Percentiles rank a stretch among this genome's conserved stretches.
These are phyloP conservation scores for Hydriomena furcata DNA, from an alignment of 2,888 invertebrate species.

Conservation along the genomic window DNA sequence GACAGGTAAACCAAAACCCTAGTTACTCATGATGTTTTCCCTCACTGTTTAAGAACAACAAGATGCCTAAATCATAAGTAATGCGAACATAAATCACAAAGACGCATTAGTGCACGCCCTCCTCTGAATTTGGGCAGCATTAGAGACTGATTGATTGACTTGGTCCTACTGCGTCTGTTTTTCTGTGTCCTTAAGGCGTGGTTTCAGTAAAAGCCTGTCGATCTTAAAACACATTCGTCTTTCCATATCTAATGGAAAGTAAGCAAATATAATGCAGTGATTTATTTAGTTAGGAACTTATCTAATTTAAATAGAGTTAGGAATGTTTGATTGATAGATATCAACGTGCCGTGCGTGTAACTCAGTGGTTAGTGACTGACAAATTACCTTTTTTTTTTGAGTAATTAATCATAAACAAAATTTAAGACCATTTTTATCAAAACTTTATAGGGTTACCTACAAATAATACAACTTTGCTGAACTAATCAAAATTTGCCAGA, in stretches of 20 bases:
- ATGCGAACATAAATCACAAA: conserved; percentile 2
- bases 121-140: background rate
- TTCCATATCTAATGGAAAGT: conserved; percentile 3
- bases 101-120: conserved; percentile 1
- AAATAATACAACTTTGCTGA: too few relatives aligned
- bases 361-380: too few relatives aligned
- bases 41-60: background rate
- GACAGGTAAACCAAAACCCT: too few relatives aligned
- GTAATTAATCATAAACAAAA: too few relatives aligned
- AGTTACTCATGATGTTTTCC: background rate
- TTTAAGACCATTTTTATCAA: too few relatives aligned
- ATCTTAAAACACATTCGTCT: conserved; percentile 7
- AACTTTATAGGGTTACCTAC: too few relatives aligned
- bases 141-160: background rate
- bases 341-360: too few relatives aligned
- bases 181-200: conserved; percentile 6
- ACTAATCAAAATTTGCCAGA: too few relatives aligned
- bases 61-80: background rate
- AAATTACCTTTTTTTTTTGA: too few relatives aligned
- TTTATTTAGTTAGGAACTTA: background rate
- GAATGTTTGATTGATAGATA: too few relatives aligned
- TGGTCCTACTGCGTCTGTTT: background rate
- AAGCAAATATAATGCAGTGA: conserved; percentile 1
- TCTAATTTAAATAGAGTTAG: background rate
- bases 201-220: conserved; percentile 6